These are phyloP conservation scores for Mus caroli DNA, from an alignment of 2,797 vertebrate genomes.

Conservation along the genomic window DNA sequence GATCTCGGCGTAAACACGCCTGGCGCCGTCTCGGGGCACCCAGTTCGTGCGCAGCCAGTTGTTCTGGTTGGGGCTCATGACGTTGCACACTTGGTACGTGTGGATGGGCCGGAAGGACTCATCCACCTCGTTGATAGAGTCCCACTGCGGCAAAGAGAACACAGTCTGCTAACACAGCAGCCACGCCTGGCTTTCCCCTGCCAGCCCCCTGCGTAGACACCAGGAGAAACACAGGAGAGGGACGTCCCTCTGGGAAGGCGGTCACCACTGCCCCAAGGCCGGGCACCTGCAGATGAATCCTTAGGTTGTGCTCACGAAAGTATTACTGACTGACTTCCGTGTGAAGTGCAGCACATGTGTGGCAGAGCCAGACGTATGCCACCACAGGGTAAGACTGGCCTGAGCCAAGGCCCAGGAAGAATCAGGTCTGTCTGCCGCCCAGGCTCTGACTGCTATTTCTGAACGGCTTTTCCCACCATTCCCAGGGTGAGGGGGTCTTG, in stretches of 20 bases:
- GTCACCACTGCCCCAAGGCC: background rate
- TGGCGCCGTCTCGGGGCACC: slow-evolving; percentile 94
- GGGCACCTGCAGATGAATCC: background rate
- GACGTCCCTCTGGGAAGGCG: background rate
- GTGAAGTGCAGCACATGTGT: background rate
- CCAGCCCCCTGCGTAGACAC: fast-evolving
- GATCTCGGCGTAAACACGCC: slow-evolving; percentile 96
- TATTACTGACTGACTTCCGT: background rate
- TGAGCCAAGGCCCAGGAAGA: fast-evolving
- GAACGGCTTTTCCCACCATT: background rate
- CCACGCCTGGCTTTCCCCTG: background rate
- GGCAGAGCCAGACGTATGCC: background rate
- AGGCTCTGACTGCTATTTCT: background rate
- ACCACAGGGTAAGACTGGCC: fast-evolving
- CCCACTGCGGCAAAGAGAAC: slow-evolving; percentile 92
- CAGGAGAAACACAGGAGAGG: background rate
- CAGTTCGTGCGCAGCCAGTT: slow-evolving; percentile 98
- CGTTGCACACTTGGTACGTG: slow-evolving; percentile 98
- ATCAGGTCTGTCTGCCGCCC: background rate
- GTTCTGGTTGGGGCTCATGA: slow-evolving; percentile 99
- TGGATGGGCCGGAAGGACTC: slow-evolving; percentile 98
- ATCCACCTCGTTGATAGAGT: slow-evolving; percentile 99
- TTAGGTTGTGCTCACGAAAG: too few relatives aligned
- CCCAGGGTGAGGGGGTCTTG: background rate
- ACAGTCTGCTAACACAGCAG: background rate